These are phyloP conservation scores for Sinocyclocheilus rhinocerous DNA, from an alignment of 2,113 vertebrate species.

Conservation along the genomic window DNA sequence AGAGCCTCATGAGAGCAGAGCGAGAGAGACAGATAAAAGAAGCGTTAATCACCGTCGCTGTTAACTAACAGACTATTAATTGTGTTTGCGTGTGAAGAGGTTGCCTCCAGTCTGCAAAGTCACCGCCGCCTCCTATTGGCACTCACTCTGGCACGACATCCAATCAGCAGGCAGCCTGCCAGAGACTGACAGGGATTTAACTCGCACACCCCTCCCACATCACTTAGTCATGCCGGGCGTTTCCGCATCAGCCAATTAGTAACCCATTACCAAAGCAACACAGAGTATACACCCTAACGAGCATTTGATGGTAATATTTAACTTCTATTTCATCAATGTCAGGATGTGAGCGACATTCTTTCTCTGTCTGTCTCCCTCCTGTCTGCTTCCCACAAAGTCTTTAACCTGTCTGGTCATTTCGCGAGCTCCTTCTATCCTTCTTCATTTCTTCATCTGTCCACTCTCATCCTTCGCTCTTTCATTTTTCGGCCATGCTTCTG, in stretches of 20 bases:
- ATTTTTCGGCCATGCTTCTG: constrained; percentile 11
- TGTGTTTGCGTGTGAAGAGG: constrained; percentile 6
- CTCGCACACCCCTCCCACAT: constrained; percentile 49
- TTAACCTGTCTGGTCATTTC: constrained; percentile 32
- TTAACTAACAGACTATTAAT: constrained; percentile 25
- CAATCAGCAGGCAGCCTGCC: constrained; percentile 11
- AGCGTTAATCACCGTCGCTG: neutral
- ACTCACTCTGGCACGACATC: constrained; percentile 36
- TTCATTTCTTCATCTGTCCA: constrained; percentile 8
- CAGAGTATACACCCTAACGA: constrained; percentile 43
- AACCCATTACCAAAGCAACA: constrained; percentile 50
- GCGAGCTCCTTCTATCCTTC: constrained; percentile 16
- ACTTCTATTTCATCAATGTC: constrained; percentile 33
- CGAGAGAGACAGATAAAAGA: constrained; percentile 34
- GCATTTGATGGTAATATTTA: constrained; percentile 53
- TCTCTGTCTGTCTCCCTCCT: constrained; percentile 33
- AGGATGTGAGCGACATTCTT: neutral
- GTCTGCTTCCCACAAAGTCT: constrained; percentile 14
- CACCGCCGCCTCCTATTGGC: constrained; percentile 29
- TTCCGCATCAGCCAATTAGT: constrained; percentile 59
- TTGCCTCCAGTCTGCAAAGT: constrained; percentile 18
- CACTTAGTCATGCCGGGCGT: constrained; percentile 59
- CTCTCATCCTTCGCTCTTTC: neutral
- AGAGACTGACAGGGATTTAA: constrained; percentile 5
- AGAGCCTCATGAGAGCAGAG: constrained; percentile 5